These are phyloP conservation scores for Zaprionus lachaisei DNA, from an alignment of 1,140 invertebrate genomes.

Conservation along the genomic window DNA sequence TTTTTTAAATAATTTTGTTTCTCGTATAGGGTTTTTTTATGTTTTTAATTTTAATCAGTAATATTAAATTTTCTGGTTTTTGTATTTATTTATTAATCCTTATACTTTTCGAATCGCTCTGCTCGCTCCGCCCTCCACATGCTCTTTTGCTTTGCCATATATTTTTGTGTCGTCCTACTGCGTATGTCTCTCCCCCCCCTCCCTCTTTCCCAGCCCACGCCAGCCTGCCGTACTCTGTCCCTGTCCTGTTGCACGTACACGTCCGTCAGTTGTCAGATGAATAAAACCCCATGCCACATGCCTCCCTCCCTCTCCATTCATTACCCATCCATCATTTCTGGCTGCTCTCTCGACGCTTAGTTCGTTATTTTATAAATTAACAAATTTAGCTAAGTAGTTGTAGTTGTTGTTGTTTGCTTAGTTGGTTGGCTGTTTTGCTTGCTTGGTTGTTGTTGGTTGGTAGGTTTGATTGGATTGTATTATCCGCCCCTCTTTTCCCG, in stretches of 20 bases:
- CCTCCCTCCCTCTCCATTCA: slow-evolving; percentile 29
- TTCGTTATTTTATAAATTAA: slow-evolving; percentile 83
- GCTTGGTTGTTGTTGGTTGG: slow-evolving; percentile 63
- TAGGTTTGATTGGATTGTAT: slow-evolving; percentile 68
- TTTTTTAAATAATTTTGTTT: slow-evolving; percentile 60
- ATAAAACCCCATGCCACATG: slow-evolving; percentile 17
- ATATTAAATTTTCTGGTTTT: slow-evolving; percentile 74
- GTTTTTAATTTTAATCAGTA: slow-evolving; percentile 79
- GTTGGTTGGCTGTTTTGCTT: slow-evolving; percentile 36
- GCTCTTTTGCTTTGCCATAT: not conserved
- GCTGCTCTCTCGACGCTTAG: slow-evolving; percentile 65
- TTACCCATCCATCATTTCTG: slow-evolving; percentile 60
- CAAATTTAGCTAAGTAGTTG: slow-evolving; percentile 83
- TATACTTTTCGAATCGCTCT: slow-evolving; percentile 63
- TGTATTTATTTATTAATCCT: slow-evolving; percentile 40
- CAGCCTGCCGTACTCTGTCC: not conserved
- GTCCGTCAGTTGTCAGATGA: slow-evolving; percentile 23
- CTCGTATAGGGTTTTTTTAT: slow-evolving; percentile 58
- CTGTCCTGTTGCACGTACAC: slow-evolving; percentile 2
- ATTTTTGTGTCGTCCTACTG: not conserved
- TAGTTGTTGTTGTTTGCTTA: slow-evolving; percentile 62
- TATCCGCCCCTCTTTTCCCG: slow-evolving; percentile 31
- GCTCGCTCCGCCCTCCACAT: slow-evolving; percentile 8
- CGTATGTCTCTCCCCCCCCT: not conserved
- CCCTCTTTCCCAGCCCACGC: not conserved